Percentiles rank a stretch among this genome's conserved stretches.
phyloP scores from a whole-genome alignment of 2,797 vertebrate species.

The Neomorphus geoffroyi region DNA sequence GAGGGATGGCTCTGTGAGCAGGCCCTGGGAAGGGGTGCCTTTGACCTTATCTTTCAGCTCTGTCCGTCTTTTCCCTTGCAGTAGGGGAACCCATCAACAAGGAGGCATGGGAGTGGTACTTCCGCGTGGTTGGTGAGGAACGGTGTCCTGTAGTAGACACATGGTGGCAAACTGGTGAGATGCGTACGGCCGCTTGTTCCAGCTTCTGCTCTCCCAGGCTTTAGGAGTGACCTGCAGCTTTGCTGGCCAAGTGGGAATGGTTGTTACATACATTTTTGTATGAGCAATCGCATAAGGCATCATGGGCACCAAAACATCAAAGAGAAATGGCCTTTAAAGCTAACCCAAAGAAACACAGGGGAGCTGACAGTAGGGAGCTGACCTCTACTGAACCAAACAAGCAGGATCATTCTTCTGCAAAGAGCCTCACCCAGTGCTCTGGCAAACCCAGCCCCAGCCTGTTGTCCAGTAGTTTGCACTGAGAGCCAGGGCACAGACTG shows the following conservation, averaged over 20 bases:
- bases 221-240: background rate
- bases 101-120: conserved; percentile 75
- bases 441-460: background rate
- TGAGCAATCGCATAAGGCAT: background rate
- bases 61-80: background rate
- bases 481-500: background rate
- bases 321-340: background rate
- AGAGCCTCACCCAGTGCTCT: background rate
- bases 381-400: background rate
- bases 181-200: rapidly evolving
- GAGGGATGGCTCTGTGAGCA: background rate
- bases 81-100: conserved; percentile 76
- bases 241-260: background rate
- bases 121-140: conserved; percentile 56
- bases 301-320: background rate
- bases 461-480: background rate
- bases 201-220: background rate
- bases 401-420: background rate
- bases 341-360: background rate
- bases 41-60: background rate
- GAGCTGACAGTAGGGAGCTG: background rate
- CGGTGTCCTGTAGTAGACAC: conserved; percentile 72
- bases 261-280: background rate
- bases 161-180: conserved; percentile 77
- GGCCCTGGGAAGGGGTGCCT: background rate